Evolutionary conservation across 2,888 invertebrate species (phyloP), one percentile per base, ranked within the genome.

Genomic region (Agrenia bidenticulata): DNA sequence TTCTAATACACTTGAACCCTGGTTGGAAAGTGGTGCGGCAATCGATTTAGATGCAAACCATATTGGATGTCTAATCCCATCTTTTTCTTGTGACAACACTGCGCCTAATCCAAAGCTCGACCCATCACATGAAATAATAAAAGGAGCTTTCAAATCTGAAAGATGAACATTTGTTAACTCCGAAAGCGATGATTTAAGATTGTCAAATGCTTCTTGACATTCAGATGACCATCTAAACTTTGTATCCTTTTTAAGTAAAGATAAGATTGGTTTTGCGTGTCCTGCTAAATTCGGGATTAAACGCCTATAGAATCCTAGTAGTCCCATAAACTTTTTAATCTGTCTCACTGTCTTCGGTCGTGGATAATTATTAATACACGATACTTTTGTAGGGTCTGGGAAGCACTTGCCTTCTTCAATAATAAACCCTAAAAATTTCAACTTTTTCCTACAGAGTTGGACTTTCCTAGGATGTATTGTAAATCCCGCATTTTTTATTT

Each of bases 351-450:
- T 63, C n/a, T 27, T 57, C 21, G 75, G 73, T 5, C 1, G 2
- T 0, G 72, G 72, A 24, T 57, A 73, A 9, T 62, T 50, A 1
- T 51, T 19, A 0, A 76, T 61, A 2, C 69, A 58, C 27, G 66
- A 54, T 1, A 75, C 60, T 73, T 79, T 79, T 1, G 72, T 70
- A 0, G 78, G 77, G 62, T 79, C 78, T 7, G 80, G 79, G 54
- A 77, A 77, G 5, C 78, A 72, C 13, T 77, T 78, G 1, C 79
- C 73, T 1, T 76, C 66, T 2, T 79, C 76, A 4, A 80, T 69
- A 1, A 78, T 77, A 59, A 79, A 79, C 1, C 80, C 80, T 32
- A 81, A 61, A 63, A 78, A 80, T 1, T 77, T 76, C 11, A 80
- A 21, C 21, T 39, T 32, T 13, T 51, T 42, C 11, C 49, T 1